A percentile compares a stretch with the other conserved stretches of the same genome.
Evolutionary conservation across 2,797 vertebrate species (phyloP).

Genomic region (Sebastolobus alascanus): DNA sequence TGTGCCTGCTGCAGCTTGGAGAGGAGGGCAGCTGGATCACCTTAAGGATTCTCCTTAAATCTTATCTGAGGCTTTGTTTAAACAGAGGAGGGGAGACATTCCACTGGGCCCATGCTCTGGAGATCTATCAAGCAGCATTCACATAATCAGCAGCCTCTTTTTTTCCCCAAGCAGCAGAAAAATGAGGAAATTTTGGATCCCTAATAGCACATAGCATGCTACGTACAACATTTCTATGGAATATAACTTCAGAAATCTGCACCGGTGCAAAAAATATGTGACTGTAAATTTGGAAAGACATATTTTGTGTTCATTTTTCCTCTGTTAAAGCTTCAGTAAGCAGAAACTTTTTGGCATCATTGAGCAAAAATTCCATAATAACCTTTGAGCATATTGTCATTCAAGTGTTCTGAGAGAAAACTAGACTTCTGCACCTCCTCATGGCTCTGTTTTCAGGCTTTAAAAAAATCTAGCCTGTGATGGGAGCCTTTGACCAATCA

Average conservation of each 20-base stretch:
- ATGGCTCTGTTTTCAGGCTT: no score
- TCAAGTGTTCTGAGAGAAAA: no score
- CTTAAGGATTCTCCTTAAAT: conserved; percentile 86
- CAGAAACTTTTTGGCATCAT: no score
- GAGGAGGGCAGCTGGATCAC: conserved; percentile 82
- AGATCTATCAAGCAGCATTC: conserved; percentile 76
- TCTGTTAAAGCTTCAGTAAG: background rate
- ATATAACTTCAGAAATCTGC: conserved; percentile 6
- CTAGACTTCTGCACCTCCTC: no score
- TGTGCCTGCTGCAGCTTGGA: conserved; percentile 69
- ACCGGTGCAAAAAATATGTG: conserved; percentile 10
- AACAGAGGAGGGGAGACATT: conserved; percentile 83
- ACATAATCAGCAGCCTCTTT: conserved; percentile 65
- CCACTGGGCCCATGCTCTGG: conserved; percentile 67
- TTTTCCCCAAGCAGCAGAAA: conserved; percentile 44
- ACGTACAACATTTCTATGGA: background rate
- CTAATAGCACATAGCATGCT: conserved; percentile 19
- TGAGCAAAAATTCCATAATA: no score
- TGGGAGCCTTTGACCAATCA: no score
- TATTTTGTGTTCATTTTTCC: conserved; percentile 20
- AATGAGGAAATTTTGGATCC: conserved; percentile 38
- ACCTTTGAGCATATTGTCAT: no score
- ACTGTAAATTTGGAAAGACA: conserved; percentile 16
- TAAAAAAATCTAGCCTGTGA: no score
- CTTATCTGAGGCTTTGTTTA: conserved; percentile 87